phyloP scores from a whole-genome alignment of 2,888 invertebrate species.

The Drosophila birchii region DNA sequence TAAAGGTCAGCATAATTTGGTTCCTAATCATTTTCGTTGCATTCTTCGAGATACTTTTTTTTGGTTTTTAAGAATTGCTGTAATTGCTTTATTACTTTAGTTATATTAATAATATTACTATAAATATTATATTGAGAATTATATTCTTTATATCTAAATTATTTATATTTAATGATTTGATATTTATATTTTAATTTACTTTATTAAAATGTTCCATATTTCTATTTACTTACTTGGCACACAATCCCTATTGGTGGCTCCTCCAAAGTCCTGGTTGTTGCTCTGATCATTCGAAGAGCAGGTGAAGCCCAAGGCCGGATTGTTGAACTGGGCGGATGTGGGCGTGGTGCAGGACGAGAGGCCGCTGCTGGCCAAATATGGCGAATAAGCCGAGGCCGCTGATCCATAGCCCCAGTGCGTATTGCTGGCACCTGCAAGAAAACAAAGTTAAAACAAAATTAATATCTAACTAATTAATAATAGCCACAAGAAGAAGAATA shows the following conservation, averaged over 20 bases:
- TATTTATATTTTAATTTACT: not conserved
- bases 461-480: slow-evolving; percentile 34
- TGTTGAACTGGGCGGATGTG: slow-evolving; percentile 89
- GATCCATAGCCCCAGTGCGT: slow-evolving; percentile 95
- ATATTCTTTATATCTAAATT: not conserved
- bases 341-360: slow-evolving; percentile 91
- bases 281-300: slow-evolving; percentile 89
- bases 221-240: slow-evolving; percentile 82
- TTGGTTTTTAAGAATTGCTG: no score
- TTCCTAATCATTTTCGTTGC: not conserved
- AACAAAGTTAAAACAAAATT: slow-evolving; percentile 93
- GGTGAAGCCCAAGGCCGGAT: slow-evolving; percentile 90
- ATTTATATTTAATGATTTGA: not conserved
- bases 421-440: slow-evolving; percentile 90
- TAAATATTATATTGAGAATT: not conserved
- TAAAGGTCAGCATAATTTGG: no score
- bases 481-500: not conserved
- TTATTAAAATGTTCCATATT: not conserved
- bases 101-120: not conserved
- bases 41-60: not conserved
- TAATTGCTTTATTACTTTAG: not conserved
- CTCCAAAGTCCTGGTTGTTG: slow-evolving; percentile 86
- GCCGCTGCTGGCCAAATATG: slow-evolving; percentile 90
- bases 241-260: slow-evolving; percentile 87
- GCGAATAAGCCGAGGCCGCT: slow-evolving; percentile 93